These are phyloP conservation scores for Phenganax marumi DNA, from an alignment of 92 coral and sea anemone genomes.

Conservation along the genomic window DNA sequence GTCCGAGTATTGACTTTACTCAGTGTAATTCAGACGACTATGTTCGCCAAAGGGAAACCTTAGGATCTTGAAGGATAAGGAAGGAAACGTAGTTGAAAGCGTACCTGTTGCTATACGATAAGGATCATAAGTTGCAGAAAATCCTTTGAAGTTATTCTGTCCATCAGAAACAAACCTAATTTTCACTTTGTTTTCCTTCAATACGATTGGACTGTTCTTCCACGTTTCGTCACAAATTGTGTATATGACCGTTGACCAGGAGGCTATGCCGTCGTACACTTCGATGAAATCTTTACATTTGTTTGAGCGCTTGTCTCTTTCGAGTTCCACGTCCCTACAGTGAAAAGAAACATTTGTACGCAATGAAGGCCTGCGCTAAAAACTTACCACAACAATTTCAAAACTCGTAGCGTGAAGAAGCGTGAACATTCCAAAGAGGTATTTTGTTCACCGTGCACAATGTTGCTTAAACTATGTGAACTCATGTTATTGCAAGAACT, in stretches of 20 bases:
- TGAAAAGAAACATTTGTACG: neutral
- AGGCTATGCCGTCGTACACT: slow-evolving; percentile 73
- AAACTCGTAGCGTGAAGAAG: too few relatives aligned
- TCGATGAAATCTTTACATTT: slow-evolving; percentile 61
- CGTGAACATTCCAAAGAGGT: too few relatives aligned
- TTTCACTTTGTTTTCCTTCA: slow-evolving; percentile 67
- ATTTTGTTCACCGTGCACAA: too few relatives aligned
- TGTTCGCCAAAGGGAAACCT: too few relatives aligned
- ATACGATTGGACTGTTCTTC: slow-evolving; percentile 50
- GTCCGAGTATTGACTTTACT: too few relatives aligned
- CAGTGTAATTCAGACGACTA: too few relatives aligned
- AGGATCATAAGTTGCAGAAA: slow-evolving; percentile 42
- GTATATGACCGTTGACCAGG: slow-evolving; percentile 66
- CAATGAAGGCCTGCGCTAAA: neutral
- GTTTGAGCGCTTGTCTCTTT: slow-evolving; percentile 46
- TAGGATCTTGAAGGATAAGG: too few relatives aligned
- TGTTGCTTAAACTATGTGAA: too few relatives aligned
- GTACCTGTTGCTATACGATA: slow-evolving; percentile 13
- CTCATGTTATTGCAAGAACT: too few relatives aligned
- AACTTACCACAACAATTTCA: too few relatives aligned
- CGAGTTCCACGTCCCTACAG: slow-evolving; percentile 62
- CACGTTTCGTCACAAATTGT: slow-evolving; percentile 70
- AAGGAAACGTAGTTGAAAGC: neutral
- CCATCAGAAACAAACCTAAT: slow-evolving; percentile 66
- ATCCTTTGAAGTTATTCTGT: slow-evolving; percentile 70